These are phyloP conservation scores for Larimichthys crocea DNA, from an alignment of 2,113 vertebrate genomes.

Conservation along the genomic window DNA sequence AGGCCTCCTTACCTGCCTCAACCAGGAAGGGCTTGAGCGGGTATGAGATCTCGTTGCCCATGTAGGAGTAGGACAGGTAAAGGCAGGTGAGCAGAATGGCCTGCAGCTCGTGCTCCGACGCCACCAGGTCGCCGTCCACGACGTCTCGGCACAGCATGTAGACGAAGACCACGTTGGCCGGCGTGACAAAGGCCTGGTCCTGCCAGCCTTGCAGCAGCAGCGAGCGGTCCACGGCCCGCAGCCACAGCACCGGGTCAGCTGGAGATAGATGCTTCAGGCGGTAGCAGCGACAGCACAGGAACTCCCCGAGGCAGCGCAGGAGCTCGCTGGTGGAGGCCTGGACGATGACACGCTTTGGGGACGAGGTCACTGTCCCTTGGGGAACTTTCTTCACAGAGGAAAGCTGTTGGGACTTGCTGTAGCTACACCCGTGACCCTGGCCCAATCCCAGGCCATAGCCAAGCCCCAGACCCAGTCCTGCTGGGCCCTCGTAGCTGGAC, in stretches of 20 bases:
- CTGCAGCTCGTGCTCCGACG: conserved; percentile 86
- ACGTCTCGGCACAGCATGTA: conserved; percentile 89
- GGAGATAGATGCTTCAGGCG: conserved; percentile 86
- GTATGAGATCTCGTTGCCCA: conserved; percentile 91
- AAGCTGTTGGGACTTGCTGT: conserved; percentile 75
- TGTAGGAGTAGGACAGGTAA: conserved; percentile 90
- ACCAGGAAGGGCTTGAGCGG: conserved; percentile 90
- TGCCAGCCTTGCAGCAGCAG: conserved; percentile 89
- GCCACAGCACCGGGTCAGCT: conserved; percentile 85
- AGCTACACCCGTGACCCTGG: conserved; percentile 68
- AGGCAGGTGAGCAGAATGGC: conserved; percentile 88
- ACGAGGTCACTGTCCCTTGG: conserved; percentile 57
- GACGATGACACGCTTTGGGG: conserved; percentile 87
- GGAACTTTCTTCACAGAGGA: conserved; percentile 81
- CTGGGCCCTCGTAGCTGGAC: conserved; percentile 83
- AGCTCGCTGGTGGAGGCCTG: conserved; percentile 90
- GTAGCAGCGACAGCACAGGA: conserved; percentile 87
- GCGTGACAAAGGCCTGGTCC: conserved; percentile 90
- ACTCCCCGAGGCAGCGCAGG: conserved; percentile 86
- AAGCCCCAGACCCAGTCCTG: conserved; percentile 72
- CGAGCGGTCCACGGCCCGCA: conserved; percentile 87
- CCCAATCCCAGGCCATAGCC: conserved; percentile 72
- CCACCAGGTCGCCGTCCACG: conserved; percentile 84
- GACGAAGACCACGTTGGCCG: conserved; percentile 89
- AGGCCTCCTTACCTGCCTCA: conserved; percentile 86